Conservation (phyloP, 2,888 invertebrate genomes). For the Ischnura elegans region DNA sequence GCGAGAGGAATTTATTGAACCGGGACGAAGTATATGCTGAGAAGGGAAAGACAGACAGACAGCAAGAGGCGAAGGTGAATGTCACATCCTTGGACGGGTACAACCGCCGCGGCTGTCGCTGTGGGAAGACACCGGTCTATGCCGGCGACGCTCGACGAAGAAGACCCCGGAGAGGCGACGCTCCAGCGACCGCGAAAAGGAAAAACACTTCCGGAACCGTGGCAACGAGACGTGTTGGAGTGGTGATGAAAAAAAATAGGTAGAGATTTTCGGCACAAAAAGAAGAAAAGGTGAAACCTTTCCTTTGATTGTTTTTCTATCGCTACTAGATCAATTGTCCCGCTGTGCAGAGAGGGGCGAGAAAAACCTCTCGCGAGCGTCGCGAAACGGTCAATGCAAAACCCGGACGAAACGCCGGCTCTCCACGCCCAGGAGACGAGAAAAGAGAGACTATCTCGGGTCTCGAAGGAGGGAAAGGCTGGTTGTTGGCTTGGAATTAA, state of each 20-base stretch:
- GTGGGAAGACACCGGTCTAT: background rate
- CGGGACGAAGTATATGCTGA: background rate
- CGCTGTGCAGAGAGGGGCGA: background rate
- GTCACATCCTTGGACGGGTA: constrained; percentile 32
- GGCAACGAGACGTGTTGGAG: background rate
- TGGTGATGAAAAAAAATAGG: background rate
- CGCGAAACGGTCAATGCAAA: background rate
- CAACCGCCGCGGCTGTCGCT: background rate
- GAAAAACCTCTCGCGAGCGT: background rate
- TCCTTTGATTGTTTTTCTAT: constrained; percentile 26
- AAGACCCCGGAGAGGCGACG: background rate
- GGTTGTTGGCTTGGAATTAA: background rate
- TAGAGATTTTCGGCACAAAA: background rate
- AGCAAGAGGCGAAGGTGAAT: background rate
- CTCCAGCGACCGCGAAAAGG: constrained; percentile 28
- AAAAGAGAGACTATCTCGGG: background rate
- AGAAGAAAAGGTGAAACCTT: background rate
- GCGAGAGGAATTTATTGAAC: background rate
- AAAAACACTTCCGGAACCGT: background rate
- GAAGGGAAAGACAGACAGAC: background rate
- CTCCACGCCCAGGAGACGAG: background rate
- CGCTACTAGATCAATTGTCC: background rate
- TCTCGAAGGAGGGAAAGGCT: constrained; percentile 20
- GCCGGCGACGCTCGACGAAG: background rate
- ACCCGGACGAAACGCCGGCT: background rate